Evolutionary conservation across 2,888 invertebrate species (phyloP).

Genomic region (Parthenolecanium corni): DNA sequence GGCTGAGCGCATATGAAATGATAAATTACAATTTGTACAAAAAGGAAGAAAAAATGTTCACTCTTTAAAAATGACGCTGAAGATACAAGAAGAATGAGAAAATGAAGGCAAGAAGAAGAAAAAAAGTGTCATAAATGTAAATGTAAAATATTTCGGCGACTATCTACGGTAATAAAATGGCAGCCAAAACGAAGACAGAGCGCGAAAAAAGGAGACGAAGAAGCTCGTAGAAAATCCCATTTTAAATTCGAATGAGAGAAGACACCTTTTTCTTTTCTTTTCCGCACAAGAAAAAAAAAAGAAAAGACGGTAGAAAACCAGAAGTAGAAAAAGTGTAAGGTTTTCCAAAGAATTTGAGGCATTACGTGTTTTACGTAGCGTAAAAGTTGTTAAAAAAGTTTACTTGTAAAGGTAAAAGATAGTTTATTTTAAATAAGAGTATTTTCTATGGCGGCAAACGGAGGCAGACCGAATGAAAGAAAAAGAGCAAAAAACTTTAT

Average conservation of each 20-base stretch:
- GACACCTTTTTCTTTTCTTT: background rate
- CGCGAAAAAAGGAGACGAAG: too few species aligned
- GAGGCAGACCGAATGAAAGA: too few species aligned
- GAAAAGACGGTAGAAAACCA: background rate
- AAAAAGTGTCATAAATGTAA: conserved; percentile 25
- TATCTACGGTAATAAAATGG: conserved; percentile 16
- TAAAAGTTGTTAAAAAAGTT: conserved; percentile 21
- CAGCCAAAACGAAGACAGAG: conserved; percentile 1
- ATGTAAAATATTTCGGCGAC: conserved; percentile 23
- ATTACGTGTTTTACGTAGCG: conserved; percentile 18
- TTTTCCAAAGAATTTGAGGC: conserved; percentile 5
- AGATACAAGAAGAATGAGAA: too few species aligned
- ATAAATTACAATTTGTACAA: too few species aligned
- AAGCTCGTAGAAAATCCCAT: background rate
- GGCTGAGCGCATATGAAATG: too few species aligned
- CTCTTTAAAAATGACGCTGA: too few species aligned
- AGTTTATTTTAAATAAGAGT: conserved; percentile 20
- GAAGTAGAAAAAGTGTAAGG: background rate
- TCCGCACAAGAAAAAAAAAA: background rate
- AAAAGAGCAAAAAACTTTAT: too few species aligned
- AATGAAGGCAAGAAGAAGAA: background rate
- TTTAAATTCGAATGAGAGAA: background rate
- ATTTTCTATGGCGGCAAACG: background rate
- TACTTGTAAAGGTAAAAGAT: conserved; percentile 20
- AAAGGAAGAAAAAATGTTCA: too few species aligned